These are phyloP conservation scores for Phlogophora meticulosa DNA, from an alignment of 2,888 invertebrate species.

Conservation along the genomic window DNA sequence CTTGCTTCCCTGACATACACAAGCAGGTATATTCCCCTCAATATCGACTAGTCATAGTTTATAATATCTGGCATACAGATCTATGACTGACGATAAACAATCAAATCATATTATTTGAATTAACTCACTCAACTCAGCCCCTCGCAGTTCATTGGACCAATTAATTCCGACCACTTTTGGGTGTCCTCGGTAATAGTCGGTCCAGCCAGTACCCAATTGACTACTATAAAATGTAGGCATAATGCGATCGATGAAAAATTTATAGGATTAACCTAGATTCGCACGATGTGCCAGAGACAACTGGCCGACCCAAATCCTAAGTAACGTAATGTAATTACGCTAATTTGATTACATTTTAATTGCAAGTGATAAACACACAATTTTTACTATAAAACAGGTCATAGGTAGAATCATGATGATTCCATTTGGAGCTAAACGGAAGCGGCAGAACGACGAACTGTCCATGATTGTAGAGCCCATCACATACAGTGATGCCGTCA, in stretches of 20 bases:
- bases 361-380: slow-evolving; percentile 21
- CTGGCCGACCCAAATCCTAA: slow-evolving; percentile 2
- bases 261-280: neutral
- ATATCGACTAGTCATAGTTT: no score
- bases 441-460: slow-evolving; percentile 77
- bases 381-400: slow-evolving; percentile 63
- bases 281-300: neutral
- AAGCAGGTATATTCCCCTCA: no score
- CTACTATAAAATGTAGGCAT: neutral
- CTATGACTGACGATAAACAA: no score
- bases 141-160: no score
- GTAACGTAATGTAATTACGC: slow-evolving; percentile 5
- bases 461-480: slow-evolving; percentile 82
- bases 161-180: no score
- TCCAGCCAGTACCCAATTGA: neutral
- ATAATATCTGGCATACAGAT: no score
- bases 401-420: slow-evolving; percentile 76
- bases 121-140: no score
- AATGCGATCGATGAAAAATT: neutral
- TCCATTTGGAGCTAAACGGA: slow-evolving; percentile 72
- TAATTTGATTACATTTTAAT: slow-evolving; percentile 20
- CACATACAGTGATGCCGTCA: slow-evolving; percentile 84
- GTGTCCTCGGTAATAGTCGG: no score
- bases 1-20: slow-evolving; percentile 71
- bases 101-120: no score